A percentile compares a stretch with the other conserved stretches of the same genome.
phyloP scores from a whole-genome alignment of 2,797 vertebrate species.

The Cuculus canorus region DNA sequence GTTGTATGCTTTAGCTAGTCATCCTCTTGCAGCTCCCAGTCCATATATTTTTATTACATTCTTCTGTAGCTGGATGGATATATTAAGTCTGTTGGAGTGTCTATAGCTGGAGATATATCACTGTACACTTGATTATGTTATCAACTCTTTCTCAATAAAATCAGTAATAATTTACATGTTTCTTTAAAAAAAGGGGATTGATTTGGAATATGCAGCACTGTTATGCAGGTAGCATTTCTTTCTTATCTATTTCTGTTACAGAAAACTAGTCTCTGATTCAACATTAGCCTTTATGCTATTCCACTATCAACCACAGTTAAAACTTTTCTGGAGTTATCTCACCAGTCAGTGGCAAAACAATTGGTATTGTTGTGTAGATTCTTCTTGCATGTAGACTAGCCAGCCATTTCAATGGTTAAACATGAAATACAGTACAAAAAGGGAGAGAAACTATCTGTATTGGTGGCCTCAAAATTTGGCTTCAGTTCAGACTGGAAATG shows the following conservation, averaged over 20 bases:
- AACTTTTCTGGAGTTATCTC: not conserved
- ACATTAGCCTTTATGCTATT: not conserved
- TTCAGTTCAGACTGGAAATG: not conserved
- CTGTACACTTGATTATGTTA: not conserved
- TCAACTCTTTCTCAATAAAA: not conserved
- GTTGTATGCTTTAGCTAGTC: not conserved
- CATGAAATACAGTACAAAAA: not conserved
- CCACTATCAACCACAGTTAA: not conserved
- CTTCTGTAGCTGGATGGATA: rapidly evolving
- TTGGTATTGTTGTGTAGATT: not conserved
- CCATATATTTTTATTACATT: not conserved
- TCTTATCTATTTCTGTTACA: not conserved
- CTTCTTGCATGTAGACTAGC: not conserved
- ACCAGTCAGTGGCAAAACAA: not conserved
- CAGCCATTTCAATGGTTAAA: not conserved
- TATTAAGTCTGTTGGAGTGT: not conserved
- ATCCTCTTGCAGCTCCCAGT: not conserved
- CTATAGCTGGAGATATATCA: not conserved
- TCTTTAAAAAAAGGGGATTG: not conserved
- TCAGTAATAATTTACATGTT: not conserved
- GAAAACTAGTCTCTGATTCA: not conserved
- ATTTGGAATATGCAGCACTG: not conserved
- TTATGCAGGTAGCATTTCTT: not conserved
- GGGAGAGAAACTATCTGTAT: not conserved
- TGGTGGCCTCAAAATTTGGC: not conserved